Evolutionary conservation across 2,888 invertebrate genomes (phyloP), one percentile per base, ranked within the genome.

Genomic region (Eupithecia vulgata): DNA sequence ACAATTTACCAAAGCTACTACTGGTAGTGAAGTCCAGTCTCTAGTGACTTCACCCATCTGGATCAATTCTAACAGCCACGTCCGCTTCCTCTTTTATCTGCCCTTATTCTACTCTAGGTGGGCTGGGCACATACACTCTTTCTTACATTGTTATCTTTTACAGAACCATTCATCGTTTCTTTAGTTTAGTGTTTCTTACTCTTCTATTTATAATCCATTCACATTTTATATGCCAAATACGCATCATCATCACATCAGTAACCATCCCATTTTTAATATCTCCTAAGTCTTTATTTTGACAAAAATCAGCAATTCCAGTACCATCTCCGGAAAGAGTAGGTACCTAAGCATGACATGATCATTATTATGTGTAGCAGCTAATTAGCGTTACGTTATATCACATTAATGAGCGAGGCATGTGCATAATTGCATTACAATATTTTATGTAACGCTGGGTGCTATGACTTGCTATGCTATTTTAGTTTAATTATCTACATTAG

Each of bases 361-460:
- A 52, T 67, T 68, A 69, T 15, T 48, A 71, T 64, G 62, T 64
- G 62, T n/a, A 35, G 30, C 45, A 42, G 40, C 71, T 71, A 71
- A 73, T 70, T 73, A 70, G 62, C 12, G 57, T 68, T 72, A 42
- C 68, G 74, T 71, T 74, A 62, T 65, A 48, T 59, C 52, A 62
- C 52, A 70, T 52, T 70, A 68, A 68, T 62, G 62, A 17, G 65
- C 70, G 25, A 59, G 59, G 48, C 70, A 74, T 71, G 67, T 71
- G 71, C 74, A 73, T 70, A 57, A 68, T 35, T 67, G 73, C 73
- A 71, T 74, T 71, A 65, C 61, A 66, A 68, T 71, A 67, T 65
- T 66, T 71, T 71, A 74, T 69, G 61, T 69, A 74, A 48, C 37
- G n/a, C 42, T 5, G 48, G 48, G 17, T 62, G n/a, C 45, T 62